phyloP scores from a whole-genome alignment of 2,888 invertebrate species.

The Synanthedon andrenaeformis region DNA sequence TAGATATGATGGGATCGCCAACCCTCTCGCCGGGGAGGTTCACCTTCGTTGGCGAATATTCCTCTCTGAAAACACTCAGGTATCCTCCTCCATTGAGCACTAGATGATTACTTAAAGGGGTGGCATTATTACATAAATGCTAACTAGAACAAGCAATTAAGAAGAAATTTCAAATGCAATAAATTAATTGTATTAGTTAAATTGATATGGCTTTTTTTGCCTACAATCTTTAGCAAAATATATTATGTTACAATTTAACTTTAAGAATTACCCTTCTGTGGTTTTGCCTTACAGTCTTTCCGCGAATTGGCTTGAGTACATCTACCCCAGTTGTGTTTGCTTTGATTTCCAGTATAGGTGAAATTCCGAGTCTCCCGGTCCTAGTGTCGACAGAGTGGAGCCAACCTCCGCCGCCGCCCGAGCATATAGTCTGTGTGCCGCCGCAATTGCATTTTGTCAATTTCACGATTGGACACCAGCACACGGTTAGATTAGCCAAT shows the following conservation, averaged over 20 bases:
- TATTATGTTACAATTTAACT: too few relatives aligned
- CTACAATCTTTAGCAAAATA: too few relatives aligned
- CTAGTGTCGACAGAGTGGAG: neutral
- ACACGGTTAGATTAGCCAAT: slow-evolving; percentile 24
- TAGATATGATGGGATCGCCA: slow-evolving; percentile 4
- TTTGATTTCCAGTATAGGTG: slow-evolving; percentile 22
- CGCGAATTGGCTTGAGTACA: too few relatives aligned
- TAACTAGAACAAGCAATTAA: too few relatives aligned
- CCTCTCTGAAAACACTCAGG: slow-evolving; percentile 20
- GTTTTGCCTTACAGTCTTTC: too few relatives aligned
- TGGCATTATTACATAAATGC: too few relatives aligned
- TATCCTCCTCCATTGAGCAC: slow-evolving; percentile 4
- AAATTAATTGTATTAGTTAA: too few relatives aligned
- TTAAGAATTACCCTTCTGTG: too few relatives aligned
- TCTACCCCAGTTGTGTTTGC: too few relatives aligned
- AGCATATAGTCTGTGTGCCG: slow-evolving; percentile 39
- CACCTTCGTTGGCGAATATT: slow-evolving; percentile 7
- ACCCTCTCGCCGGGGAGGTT: neutral
- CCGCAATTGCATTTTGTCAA: slow-evolving; percentile 39
- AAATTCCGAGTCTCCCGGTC: slow-evolving; percentile 5
- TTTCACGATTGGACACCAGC: slow-evolving; percentile 33
- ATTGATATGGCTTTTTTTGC: too few relatives aligned
- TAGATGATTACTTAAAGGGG: neutral
- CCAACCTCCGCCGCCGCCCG: slow-evolving; percentile 8
- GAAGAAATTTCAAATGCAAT: too few relatives aligned